phyloP scores from a whole-genome alignment of 1,140 invertebrate genomes.

The Bombus difficillimus region DNA sequence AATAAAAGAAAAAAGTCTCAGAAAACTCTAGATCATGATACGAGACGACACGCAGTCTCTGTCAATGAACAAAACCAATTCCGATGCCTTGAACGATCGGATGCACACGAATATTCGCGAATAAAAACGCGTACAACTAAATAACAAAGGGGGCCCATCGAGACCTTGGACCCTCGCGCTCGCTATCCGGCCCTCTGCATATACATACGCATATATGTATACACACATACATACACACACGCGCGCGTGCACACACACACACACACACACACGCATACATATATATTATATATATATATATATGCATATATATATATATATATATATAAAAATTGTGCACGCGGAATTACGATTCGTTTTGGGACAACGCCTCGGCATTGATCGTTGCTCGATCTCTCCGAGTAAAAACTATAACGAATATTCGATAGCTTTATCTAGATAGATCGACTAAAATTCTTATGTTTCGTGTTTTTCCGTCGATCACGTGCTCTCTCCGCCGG shows the following conservation, averaged over 20 bases:
- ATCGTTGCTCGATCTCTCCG: neutral
- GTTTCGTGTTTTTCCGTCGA: neutral
- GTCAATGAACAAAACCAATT: conserved; percentile 15
- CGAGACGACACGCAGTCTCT: conserved; percentile 1
- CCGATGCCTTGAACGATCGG: conserved; percentile 3
- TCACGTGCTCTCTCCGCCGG: neutral
- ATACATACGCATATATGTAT: neutral
- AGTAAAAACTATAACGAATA: conserved; percentile 18
- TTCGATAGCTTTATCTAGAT: neutral
- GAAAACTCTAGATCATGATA: conserved; percentile 17
- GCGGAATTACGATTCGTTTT: conserved; percentile 6
- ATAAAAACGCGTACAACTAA: conserved; percentile 39
- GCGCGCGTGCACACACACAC: rapidly evolving
- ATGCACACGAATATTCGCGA: conserved; percentile 6
- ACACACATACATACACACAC: neutral
- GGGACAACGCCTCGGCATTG: neutral
- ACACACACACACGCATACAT: neutral
- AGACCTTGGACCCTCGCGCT: neutral
- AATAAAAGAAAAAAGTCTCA: conserved; percentile 6
- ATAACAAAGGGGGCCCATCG: conserved; percentile 35
- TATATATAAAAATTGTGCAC: conserved; percentile 7
- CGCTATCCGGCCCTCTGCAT: neutral
- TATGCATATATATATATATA: neutral
- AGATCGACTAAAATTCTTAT: neutral
- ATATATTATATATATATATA: neutral